These are phyloP conservation scores for Eupleurogrammus muticus DNA, from an alignment of 2,797 vertebrate species.

Conservation along the genomic window DNA sequence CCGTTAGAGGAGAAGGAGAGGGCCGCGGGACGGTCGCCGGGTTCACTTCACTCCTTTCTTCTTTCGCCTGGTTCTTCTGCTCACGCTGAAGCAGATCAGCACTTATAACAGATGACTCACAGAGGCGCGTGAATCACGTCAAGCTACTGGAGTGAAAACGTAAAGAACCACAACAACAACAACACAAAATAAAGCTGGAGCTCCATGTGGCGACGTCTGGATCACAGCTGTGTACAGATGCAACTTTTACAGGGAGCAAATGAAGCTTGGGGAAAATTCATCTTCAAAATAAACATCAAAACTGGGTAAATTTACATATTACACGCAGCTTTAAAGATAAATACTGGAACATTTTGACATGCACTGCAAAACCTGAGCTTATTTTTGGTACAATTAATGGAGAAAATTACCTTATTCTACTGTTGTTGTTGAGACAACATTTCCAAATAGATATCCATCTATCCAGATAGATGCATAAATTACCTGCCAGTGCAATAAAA, in stretches of 20 bases:
- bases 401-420: no score
- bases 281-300: not conserved
- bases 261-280: not conserved
- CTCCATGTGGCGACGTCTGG: slow-evolving; percentile 4
- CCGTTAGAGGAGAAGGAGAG: slow-evolving; percentile 45
- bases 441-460: no score
- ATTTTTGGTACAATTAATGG: no score
- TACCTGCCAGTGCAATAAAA: no score
- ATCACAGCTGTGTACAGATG: not conserved
- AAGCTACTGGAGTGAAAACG: not conserved
- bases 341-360: not conserved
- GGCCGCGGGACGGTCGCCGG: slow-evolving; percentile 41
- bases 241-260: not conserved
- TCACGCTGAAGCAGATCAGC: slow-evolving; percentile 8
- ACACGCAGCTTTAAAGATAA: not conserved
- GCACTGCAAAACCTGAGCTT: not conserved
- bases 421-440: no score
- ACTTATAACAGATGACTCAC: slow-evolving; percentile 20
- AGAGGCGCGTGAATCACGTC: not conserved
- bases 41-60: slow-evolving; percentile 26
- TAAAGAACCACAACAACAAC: no score
- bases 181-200: not conserved
- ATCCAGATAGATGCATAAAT: no score
- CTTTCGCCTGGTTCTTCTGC: not conserved
- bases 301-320: not conserved